Percentiles rank a stretch among this genome's conserved stretches.
Evolutionary conservation across 2,888 invertebrate genomes (phyloP).

Genomic region (Acanthococcus lagerstroemiae): DNA sequence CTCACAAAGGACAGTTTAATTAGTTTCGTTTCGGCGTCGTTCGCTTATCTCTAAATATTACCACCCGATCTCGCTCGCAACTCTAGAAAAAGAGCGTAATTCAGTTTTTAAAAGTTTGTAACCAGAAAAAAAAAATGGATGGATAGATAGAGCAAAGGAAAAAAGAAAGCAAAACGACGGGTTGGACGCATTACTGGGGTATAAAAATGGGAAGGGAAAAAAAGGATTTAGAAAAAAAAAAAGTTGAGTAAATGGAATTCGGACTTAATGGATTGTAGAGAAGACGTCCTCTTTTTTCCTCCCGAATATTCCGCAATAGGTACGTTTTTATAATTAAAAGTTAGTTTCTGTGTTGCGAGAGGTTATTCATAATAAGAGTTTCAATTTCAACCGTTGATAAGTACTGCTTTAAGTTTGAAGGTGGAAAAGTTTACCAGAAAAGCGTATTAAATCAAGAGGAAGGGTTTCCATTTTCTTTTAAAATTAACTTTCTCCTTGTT

Average conservation of each 20-base stretch:
- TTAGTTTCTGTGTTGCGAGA: conserved; percentile 5
- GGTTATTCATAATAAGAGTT: conserved; percentile 9
- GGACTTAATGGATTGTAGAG: conserved; percentile 12
- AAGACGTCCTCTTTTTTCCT: background rate
- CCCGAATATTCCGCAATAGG: conserved; percentile 5
- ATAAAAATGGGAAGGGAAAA: background rate
- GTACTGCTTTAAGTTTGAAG: background rate
- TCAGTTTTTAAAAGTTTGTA: conserved; percentile 10
- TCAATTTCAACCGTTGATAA: conserved; percentile 14
- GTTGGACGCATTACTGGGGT: conserved; percentile 1
- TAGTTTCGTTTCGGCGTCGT: conserved; percentile 2
- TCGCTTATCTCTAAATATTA: conserved; percentile 4
- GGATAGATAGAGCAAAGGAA: background rate
- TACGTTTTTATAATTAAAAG: conserved; percentile 11
- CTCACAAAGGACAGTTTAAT: conserved; percentile 6
- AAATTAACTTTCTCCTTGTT: conserved; percentile 3
- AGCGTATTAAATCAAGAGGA: conserved; percentile 5
- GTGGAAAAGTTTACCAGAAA: background rate
- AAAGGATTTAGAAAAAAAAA: background rate
- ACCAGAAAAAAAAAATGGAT: background rate
- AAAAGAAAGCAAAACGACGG: background rate
- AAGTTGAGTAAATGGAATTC: conserved; percentile 12
- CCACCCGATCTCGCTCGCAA: background rate
- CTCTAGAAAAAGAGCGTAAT: background rate
- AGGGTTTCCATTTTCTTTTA: conserved; percentile 5